Base-by-base conservation (phyloP, 2,113 vertebrate species). In the Ondatra zibethicus region DNA sequence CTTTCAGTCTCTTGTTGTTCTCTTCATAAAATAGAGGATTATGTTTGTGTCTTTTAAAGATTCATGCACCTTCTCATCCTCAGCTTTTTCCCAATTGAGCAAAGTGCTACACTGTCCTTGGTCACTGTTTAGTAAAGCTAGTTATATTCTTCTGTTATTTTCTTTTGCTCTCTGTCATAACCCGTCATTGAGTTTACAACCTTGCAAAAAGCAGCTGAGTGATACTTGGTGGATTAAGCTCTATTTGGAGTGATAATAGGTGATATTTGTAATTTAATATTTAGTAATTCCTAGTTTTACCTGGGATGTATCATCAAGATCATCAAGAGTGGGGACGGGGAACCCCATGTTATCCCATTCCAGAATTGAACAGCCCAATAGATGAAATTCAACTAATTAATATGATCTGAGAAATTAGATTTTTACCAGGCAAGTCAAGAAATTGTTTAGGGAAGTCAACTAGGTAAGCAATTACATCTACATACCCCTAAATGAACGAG, bases 401-500 rank as follows among this genome's bases (percentile, higher is more conserved):
- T 36, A 73, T 63, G 33, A 96, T 52, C 31, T 91, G 78, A 72
- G 85, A 90, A 89, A 78, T 72, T 84, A 92, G 39, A 13, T 93
- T 92, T 68, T 89, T 70, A 88, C 63, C 36, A 96, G 63, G 7
- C 21, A 81, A 50, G 1, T 96, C 45, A 88, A 76, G 21, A 9
- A 6, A 36, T 47, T 91, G 8, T 55, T 89, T 33, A 76, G 80
- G 65, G 61, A 97, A 68, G 77, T 76, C 23, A 80, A 8, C 86
- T 88, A 36, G 81, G 31, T 86, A 70, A 88, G 42, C 36, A 70
- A 33, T 47, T 55, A 5, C 7, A 21, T 90, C 80, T 47, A 78
- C 23, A 19, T 70, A 42, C 27, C 31, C 3, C 7, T 70, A 50
- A 61, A 29, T 92, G 4, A 70, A 91, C 10, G 17, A 52, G 27